Evolutionary conservation across 53 echinoderm and acorn worm species (phyloP).

Genomic region (Pentamera pediparva): DNA sequence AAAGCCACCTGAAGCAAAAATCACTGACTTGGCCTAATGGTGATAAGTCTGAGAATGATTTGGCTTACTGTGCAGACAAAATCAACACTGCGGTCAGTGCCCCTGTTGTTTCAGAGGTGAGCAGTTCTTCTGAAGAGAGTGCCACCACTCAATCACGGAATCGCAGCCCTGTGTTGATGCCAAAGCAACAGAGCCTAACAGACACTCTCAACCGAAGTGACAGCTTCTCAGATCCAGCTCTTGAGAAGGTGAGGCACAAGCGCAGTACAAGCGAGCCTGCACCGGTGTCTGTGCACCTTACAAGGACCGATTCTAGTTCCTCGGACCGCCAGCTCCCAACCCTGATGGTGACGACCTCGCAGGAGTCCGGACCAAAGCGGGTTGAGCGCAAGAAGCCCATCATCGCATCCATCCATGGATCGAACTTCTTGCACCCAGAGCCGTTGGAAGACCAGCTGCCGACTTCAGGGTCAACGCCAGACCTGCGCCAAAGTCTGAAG

Average conservation of each 20-base stretch:
- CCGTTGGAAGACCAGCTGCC: conserved; percentile 3
- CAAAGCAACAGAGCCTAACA: neutral
- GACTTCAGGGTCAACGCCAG: conserved; percentile 23
- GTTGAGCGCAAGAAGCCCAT: conserved; percentile 28
- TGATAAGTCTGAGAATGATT: conserved; percentile 77
- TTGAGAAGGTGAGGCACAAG: conserved; percentile 16
- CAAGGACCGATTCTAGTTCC: neutral
- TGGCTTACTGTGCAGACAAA: conserved; percentile 46
- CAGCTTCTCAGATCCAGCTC: conserved; percentile 5
- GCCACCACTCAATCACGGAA: neutral
- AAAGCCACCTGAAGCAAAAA: conserved; percentile 75
- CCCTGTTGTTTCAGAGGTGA: conserved; percentile 70
- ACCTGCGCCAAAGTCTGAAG: conserved; percentile 14
- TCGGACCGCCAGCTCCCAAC: conserved; percentile 25
- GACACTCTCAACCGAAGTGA: conserved; percentile 2
- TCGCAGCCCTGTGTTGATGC: conserved; percentile 19
- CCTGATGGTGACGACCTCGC: conserved; percentile 17
- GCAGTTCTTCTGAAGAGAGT: conserved; percentile 30
- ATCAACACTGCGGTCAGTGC: conserved; percentile 55
- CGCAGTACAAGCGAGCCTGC: conserved; percentile 32
- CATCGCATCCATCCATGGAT: neutral
- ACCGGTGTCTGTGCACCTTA: neutral
- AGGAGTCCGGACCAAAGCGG: conserved; percentile 4
- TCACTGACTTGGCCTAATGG: conserved; percentile 99
- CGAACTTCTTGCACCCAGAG: conserved; percentile 26